Evolutionary conservation across 2,113 vertebrate genomes (phyloP), one percentile per base, ranked within the genome.

Genomic region (Sorex araneus): DNA sequence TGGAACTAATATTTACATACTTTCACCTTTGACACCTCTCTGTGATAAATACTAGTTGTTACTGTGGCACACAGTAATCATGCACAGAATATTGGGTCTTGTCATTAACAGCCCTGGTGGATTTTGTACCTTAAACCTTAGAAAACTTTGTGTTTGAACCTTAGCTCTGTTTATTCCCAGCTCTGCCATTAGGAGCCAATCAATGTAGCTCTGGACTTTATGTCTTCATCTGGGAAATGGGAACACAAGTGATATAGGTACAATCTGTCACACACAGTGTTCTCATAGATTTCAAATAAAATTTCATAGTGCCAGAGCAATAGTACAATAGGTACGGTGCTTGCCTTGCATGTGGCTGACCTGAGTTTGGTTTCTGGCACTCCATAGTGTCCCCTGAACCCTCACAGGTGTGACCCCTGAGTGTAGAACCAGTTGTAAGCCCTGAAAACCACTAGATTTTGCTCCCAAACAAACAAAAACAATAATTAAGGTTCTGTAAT

Each of bases 161-260:
- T 69, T 23, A 43, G 21, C 19, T 70, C n/a, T 43, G 30, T 16
- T 34, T 76, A 7, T n/a, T 77, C 18, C 66, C 36, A 88, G 32
- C 34, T 84, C 12, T 74, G 11, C 81, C 50, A 81, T 5, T 21
- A 34, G 69, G 32, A 54, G 15, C 34, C 21, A n/a, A 13, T 71
- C 3, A 16, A n/a, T 40, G 19, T 63, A 23, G 21, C 54, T 67
- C 43, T 60, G 50, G 64, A 76, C 43, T 66, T 45, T 54, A 76
- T 36, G 64, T 82, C 43, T 66, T 45, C 57, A 71, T 36, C 28
- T 71, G 45, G 32, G 87, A 89, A 91, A 25, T n/a, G 76, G 85
- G 25, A 89, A 36, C 34, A 36, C 45, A 73, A 40, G 12, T 15
- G 70, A 66, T 84, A 79, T 57, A 11, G 16, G 6, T 32, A 10